These are phyloP conservation scores for Trypoxylon attenuatum DNA, from an alignment of 2,888 invertebrate species.

Conservation along the genomic window DNA sequence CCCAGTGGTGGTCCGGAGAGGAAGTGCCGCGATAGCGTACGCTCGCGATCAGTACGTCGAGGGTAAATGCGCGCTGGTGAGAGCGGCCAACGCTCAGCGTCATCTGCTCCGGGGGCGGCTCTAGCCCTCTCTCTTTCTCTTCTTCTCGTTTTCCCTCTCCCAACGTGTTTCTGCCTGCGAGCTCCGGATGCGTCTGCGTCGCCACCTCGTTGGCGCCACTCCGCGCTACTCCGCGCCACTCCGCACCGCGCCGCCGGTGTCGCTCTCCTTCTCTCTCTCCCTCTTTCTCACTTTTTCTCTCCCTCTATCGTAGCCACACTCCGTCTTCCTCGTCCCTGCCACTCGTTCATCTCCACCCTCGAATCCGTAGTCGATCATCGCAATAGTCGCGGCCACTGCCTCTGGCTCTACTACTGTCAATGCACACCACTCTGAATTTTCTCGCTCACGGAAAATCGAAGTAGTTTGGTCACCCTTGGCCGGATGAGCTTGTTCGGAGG, in stretches of 20 bases:
- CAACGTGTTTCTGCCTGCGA: slow-evolving; percentile 15
- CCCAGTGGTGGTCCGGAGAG: not conserved
- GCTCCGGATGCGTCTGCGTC: slow-evolving; percentile 51
- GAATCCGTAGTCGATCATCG: no score
- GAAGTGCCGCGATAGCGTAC: no score
- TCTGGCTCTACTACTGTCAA: no score
- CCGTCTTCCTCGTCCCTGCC: not conserved
- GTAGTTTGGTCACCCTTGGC: no score
- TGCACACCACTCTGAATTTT: no score
- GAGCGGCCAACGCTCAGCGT: slow-evolving; percentile 28
- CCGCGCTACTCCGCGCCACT: no score
- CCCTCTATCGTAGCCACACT: not conserved
- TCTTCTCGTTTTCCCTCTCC: slow-evolving; percentile 15
- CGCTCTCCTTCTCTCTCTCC: not conserved
- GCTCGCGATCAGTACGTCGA: slow-evolving; percentile 24
- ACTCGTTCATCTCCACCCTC: no score
- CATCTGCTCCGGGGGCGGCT: slow-evolving; percentile 52
- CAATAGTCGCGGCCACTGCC: no score
- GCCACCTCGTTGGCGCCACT: slow-evolving; percentile 42
- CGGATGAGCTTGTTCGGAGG: no score
- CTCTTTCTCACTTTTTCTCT: not conserved
- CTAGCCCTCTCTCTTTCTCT: slow-evolving; percentile 20
- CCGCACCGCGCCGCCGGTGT: no score
- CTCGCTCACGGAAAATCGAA: no score
- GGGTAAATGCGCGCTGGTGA: slow-evolving; percentile 30